Evolutionary conservation across 2,797 vertebrate species (phyloP).

Genomic region (Danio jaintianensis): DNA sequence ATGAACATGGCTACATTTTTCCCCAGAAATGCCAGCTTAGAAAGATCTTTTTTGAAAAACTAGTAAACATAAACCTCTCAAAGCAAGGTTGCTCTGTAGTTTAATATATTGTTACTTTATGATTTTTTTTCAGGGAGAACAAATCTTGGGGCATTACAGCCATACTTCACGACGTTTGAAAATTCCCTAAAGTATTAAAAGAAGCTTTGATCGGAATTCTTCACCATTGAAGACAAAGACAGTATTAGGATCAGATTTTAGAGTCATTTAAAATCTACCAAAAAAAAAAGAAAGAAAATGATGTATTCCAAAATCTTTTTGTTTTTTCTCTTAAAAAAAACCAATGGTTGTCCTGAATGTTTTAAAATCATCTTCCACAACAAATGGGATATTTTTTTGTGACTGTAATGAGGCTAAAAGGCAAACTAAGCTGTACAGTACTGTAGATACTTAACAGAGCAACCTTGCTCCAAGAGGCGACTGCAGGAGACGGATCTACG

Average conservation of each 20-base stretch:
- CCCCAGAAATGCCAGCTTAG: constrained; percentile 79
- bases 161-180: constrained; percentile 99
- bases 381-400: constrained; percentile 70
- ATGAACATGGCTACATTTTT: constrained; percentile 86
- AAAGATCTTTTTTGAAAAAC: constrained; percentile 79
- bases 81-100: constrained; percentile 99
- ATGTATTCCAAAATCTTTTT: constrained; percentile 58
- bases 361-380: constrained; percentile 71
- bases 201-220: constrained; percentile 99
- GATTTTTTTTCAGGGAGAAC: constrained; percentile 99
- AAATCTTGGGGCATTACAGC: constrained; percentile 99
- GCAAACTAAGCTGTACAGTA: constrained; percentile 72
- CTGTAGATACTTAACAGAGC: constrained; percentile 78
- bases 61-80: constrained; percentile 90
- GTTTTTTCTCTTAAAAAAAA: constrained; percentile 56
- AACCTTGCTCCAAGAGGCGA: constrained; percentile 77
- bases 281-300: constrained; percentile 76
- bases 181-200: constrained; percentile 99
- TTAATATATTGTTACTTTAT: constrained; percentile 99
- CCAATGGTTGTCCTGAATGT: constrained; percentile 84
- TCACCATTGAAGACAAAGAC: constrained; percentile 99
- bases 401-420: constrained; percentile 72
- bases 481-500: constrained; percentile 73
- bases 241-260: constrained; percentile 97
- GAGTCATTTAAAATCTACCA: constrained; percentile 88